Evolutionary conservation across 2,888 invertebrate genomes (phyloP), one percentile per base, ranked within the genome.

Genomic region (Sussaba pulchella): DNA sequence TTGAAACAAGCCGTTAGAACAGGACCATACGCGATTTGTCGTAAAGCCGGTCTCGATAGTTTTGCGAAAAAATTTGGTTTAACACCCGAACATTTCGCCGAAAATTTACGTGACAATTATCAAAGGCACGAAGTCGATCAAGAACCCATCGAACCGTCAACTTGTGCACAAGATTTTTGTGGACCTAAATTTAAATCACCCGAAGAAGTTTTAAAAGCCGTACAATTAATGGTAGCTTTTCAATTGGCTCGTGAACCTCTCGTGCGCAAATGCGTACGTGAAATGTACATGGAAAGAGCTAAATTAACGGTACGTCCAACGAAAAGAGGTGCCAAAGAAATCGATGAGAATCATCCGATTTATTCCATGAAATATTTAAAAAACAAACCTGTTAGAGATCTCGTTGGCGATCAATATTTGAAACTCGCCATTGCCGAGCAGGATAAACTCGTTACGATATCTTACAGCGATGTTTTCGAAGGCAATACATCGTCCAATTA

Each of bases 81-180:
- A 69, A 95, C 96, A 0, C 97, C 99, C 0, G 97, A 98, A 90
- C 96, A 98, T 92, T 98, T 98, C 92, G 98, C 98, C 0, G 98
- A 99, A 93, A 99, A 99, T 93, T 94, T 99, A 14, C 95, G 98
- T 1, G 98, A 98, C 90, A 97, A 98, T 91, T 99, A 98, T 92
- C 97, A 97, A 91, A 93, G 97, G 8, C 97, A 98, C 91, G 98
- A 98, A 89, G 97, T 98, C 5, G 98, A 98, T 61, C 98, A 98
- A 91, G 97, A 96, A 86, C 95, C 96, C 0, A 94, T 95, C 17
- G 96, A 97, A 85, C 98, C 98, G 0, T 88, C 94, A 0, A 97
- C 97, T 85, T 93, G 97, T 39, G 98, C 98, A 1, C 95, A 95
- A 76, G 96, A 97, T 86, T 97, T 94, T 89, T 63, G 69, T 4